Conservation (phyloP, 2,113 vertebrate species). For the Beaufortia kweichowensis region DNA sequence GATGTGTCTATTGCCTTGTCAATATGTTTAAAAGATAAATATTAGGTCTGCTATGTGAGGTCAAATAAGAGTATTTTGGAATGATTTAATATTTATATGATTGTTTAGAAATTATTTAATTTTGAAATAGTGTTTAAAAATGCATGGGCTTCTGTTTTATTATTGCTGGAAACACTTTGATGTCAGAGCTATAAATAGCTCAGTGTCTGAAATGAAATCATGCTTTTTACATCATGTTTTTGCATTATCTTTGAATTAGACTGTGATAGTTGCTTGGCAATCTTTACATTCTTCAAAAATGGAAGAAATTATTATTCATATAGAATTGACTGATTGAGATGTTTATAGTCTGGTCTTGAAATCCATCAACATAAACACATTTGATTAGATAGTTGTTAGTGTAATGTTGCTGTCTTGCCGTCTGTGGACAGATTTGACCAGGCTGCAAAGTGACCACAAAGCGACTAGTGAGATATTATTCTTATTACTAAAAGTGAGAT, state of each 20-base stretch:
- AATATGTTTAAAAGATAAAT: background rate
- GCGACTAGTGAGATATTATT: too few relatives aligned
- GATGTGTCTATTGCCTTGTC: too few relatives aligned
- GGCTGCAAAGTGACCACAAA: background rate
- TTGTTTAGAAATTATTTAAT: too few relatives aligned
- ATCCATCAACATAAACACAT: background rate
- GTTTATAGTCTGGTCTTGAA: too few relatives aligned
- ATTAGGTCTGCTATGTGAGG: background rate
- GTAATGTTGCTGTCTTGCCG: background rate
- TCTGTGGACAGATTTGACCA: background rate
- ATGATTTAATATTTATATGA: background rate
- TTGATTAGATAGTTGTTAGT: background rate
- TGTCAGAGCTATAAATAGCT: background rate
- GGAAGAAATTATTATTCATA: too few relatives aligned
- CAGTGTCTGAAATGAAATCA: background rate
- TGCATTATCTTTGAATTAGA: background rate
- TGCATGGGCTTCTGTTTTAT: background rate
- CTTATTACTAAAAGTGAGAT: slow-evolving; percentile 43
- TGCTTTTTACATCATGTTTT: background rate
- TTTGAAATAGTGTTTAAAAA: background rate
- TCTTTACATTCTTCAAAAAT: background rate
- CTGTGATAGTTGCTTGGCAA: background rate
- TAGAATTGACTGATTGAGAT: too few relatives aligned
- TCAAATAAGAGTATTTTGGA: background rate
- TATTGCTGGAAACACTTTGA: background rate